These are phyloP conservation scores for Lagodon rhomboides DNA, from an alignment of 2,797 vertebrate genomes.

Conservation along the genomic window DNA sequence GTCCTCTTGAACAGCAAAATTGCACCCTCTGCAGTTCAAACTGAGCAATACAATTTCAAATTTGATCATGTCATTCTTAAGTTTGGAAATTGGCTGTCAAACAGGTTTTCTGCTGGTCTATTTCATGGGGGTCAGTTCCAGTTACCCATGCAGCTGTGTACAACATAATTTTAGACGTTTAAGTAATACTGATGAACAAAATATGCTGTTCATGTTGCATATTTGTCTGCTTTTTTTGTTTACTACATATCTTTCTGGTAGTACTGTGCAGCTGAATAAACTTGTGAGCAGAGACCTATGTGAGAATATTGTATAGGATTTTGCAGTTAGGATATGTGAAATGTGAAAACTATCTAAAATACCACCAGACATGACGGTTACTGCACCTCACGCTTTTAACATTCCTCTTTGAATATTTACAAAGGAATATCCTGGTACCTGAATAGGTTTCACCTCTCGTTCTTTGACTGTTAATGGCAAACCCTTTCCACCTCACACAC, in stretches of 20 bases:
- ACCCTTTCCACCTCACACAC: slow-evolving; percentile 22
- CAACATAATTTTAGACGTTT: not conserved
- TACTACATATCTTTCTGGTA: not conserved
- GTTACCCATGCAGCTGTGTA: not conserved
- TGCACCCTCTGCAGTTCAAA: too few relatives aligned
- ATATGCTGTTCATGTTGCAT: not conserved
- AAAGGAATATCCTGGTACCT: slow-evolving; percentile 11
- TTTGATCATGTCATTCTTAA: not conserved
- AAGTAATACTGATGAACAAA: not conserved
- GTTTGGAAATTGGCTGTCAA: not conserved
- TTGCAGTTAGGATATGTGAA: not conserved
- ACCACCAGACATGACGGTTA: not conserved
- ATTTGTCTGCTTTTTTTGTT: not conserved
- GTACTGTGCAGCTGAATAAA: not conserved
- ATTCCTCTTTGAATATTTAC: slow-evolving; percentile 21
- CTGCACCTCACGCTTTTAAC: slow-evolving; percentile 9
- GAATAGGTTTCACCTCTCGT: slow-evolving; percentile 22
- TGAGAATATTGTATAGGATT: not conserved
- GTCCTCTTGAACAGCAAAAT: too few relatives aligned
- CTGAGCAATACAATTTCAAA: too few relatives aligned
- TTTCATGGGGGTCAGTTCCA: not conserved
- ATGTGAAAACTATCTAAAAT: slow-evolving; percentile 7
- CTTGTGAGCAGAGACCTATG: not conserved
- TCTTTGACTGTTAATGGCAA: slow-evolving; percentile 41
- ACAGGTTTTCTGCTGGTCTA: not conserved